These are phyloP conservation scores for Sinella curviseta DNA, from an alignment of 1,140 invertebrate species.

Conservation along the genomic window DNA sequence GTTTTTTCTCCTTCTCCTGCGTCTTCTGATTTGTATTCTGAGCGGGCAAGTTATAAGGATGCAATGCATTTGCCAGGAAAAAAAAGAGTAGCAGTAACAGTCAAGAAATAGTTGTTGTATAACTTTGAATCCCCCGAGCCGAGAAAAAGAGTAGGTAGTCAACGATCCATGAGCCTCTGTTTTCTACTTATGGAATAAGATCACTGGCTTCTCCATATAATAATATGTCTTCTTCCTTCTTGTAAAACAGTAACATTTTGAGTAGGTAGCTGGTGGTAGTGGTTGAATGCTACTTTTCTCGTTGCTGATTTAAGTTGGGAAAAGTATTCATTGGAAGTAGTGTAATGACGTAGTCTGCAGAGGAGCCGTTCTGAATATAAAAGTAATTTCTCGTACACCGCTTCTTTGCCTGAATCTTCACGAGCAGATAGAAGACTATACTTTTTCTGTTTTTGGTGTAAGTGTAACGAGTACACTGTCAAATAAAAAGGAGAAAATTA, in stretches of 20 bases:
- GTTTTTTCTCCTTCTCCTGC: no score
- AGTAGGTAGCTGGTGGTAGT: not conserved
- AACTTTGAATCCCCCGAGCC: constrained; percentile 21
- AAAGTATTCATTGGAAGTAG: not conserved
- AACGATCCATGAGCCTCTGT: not conserved
- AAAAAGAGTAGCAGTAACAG: not conserved
- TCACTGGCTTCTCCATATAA: no score
- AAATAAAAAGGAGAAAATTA: no score
- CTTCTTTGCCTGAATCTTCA: no score
- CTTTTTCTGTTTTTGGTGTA: no score
- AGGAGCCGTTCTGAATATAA: not conserved
- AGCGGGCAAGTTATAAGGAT: constrained; percentile 3
- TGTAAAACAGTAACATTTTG: no score
- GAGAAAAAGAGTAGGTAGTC: not conserved
- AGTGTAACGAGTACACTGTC: no score
- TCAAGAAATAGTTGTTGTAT: not conserved
- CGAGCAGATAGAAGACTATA: no score
- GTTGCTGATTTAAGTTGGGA: no score
- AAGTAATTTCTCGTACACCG: constrained; percentile 14
- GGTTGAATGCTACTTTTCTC: no score
- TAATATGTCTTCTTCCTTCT: no score
- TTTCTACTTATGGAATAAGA: not conserved
- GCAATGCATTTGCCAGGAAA: not conserved
- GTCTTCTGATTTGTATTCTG: constrained; percentile 21
- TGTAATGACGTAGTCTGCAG: not conserved